Evolutionary conservation across 1,140 invertebrate species (phyloP).

Genomic region (Cheumatopsyche charites): DNA sequence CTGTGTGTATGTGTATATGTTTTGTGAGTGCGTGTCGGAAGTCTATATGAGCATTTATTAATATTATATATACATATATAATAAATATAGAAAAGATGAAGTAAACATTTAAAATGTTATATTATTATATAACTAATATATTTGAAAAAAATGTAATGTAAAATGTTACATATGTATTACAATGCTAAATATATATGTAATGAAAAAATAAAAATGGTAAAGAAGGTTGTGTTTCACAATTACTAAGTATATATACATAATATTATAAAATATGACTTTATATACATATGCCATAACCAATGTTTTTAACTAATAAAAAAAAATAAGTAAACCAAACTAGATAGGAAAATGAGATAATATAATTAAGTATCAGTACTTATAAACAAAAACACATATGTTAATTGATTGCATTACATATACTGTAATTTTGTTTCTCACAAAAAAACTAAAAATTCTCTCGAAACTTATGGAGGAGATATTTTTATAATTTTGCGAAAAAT

Average conservation of each 20-base stretch:
- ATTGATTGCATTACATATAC: no score
- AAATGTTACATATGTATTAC: constrained; percentile 29
- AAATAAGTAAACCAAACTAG: constrained; percentile 36
- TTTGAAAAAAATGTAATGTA: constrained; percentile 27
- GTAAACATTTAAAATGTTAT: constrained; percentile 20
- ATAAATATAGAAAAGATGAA: constrained; percentile 12
- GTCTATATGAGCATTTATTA: neutral
- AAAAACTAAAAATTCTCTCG: no score
- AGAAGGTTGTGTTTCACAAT: constrained; percentile 47
- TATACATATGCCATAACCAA: constrained; percentile 38
- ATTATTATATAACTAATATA: constrained; percentile 18
- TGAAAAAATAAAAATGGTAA: constrained; percentile 42
- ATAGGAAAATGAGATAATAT: constrained; percentile 36
- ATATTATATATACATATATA: constrained; percentile 8
- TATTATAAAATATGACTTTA: constrained; percentile 36
- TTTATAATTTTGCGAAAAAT: constrained; percentile 3
- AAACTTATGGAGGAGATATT: no score
- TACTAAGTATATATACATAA: constrained; percentile 38
- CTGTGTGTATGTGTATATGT: constrained; percentile 19
- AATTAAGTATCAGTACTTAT: constrained; percentile 25
- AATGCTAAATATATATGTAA: constrained; percentile 26
- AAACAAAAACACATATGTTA: neutral
- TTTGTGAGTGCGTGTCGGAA: constrained; percentile 12
- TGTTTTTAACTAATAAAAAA: constrained; percentile 29
- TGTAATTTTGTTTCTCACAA: no score